Percentiles rank a stretch among this genome's conserved stretches.
Conservation (phyloP, 2,888 invertebrate genomes). For the Nephrotoma guestfalica region DNA sequence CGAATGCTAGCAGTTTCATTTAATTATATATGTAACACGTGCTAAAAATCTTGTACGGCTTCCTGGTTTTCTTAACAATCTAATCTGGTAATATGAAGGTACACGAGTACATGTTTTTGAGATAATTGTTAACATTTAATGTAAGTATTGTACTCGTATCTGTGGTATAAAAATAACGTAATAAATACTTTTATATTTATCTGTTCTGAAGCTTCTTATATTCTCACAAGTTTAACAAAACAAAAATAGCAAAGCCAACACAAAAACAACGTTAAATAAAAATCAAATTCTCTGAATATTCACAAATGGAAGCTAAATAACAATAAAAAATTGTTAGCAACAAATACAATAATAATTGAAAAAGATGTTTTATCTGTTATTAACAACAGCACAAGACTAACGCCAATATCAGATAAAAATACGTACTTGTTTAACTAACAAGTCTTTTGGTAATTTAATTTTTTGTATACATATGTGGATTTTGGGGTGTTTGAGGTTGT, state of each 20-base stretch:
- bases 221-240: background rate
- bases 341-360: background rate
- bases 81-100: too few relatives aligned
- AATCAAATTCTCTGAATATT: background rate
- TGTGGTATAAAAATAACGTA: background rate
- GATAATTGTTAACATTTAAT: too few relatives aligned
- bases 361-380: background rate
- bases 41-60: too few relatives aligned
- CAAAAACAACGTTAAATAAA: background rate
- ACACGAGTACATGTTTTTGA: too few relatives aligned
- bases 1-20: too few relatives aligned
- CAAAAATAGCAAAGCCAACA: background rate
- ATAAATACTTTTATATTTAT: background rate
- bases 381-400: background rate
- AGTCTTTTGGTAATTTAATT: background rate
- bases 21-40: too few relatives aligned
- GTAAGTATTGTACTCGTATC: too few relatives aligned
- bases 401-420: background rate
- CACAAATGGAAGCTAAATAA: background rate
- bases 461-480: background rate
- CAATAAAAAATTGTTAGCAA: background rate
- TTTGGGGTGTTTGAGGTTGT: background rate
- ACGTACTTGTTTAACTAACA: background rate
- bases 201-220: background rate
- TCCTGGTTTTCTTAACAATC: too few relatives aligned